Evolutionary conservation across 37 sponge, comb jelly and placozoan species (phyloP), one percentile per base, ranked within the genome.

Genomic region (Aphrocallistes beatrix): DNA sequence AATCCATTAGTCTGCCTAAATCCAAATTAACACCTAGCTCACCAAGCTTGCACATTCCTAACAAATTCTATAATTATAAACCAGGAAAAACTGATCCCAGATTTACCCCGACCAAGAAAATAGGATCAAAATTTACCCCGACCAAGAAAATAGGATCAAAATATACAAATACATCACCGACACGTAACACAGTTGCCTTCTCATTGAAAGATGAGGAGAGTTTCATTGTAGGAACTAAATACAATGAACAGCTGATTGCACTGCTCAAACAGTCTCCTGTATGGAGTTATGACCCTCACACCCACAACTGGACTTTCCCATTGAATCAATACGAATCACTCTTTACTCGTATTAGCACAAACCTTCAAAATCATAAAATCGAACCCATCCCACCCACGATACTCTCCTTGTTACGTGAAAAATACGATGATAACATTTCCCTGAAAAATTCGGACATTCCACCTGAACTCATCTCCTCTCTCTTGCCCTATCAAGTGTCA

Each of bases 401-500:
- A 19, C n/a, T 60, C 8, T 25, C 75, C 10, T 3, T 60, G 3
- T 60, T 60, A 60, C 10, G 3, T 32, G 75, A 60, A 30, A 60
- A 60, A 13, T 60, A 19, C n/a, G 34, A 60, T 60, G 75, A 60
- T 28, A 60, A 60, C 8, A 21, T 60, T 19, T 19, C 21, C 1
- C 25, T 60, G n/a, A 30, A 60, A 32, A 6, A 6, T 60, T 32
- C 75, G 8, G 75, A 60, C n/a, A 60, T 60, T 19, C 83, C 39
- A n/a, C 37, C 10, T 3, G 38, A 82, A 3, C 13, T 38, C 1
- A 82, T 34, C 1, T 21, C 39, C 23, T 82, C 39, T 37, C 30
- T 82, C 1, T 37, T 82, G 0, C 38, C 87, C 17, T 87, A 81
- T 45, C 83, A 82, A 21, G 82, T 49, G 23, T 36, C n/a, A 28